phyloP scores from a whole-genome alignment of 2,797 vertebrate species.

The Cuculus canorus region DNA sequence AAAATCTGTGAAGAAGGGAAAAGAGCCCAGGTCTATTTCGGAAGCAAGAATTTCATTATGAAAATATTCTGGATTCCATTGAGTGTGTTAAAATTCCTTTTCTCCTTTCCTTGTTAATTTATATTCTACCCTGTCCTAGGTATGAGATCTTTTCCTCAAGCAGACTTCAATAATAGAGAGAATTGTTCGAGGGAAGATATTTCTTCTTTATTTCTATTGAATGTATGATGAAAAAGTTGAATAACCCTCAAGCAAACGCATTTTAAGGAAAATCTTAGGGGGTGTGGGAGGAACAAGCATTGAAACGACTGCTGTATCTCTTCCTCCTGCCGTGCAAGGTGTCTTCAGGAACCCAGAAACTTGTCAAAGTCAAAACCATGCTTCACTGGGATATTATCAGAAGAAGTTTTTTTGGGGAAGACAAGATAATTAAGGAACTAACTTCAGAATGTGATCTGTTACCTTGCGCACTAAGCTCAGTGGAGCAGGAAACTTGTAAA shows the following conservation, averaged over 20 bases:
- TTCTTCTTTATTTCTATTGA: background rate
- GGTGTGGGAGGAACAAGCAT: background rate
- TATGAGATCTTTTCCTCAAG: background rate
- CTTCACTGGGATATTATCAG: background rate
- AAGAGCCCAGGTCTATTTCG: background rate
- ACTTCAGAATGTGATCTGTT: conserved; percentile 31
- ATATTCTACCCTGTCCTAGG: conserved; percentile 18
- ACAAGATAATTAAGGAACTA: conserved; percentile 55
- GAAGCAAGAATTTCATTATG: background rate
- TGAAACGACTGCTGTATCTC: background rate
- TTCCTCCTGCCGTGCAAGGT: background rate
- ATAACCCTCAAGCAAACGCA: conserved; percentile 10
- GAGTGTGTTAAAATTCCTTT: background rate
- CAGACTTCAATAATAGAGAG: conserved; percentile 49
- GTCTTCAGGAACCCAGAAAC: background rate
- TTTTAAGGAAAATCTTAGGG: conserved; percentile 32
- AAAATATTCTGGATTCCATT: background rate
- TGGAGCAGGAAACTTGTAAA: conserved; percentile 52
- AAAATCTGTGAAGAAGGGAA: background rate
- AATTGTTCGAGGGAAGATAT: background rate
- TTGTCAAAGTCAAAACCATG: background rate
- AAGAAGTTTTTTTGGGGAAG: conserved; percentile 16
- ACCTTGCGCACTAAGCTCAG: background rate
- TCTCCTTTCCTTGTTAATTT: conserved; percentile 21
- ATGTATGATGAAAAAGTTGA: conserved; percentile 21